Conservation (phyloP, 2,113 vertebrate species). For the Cyphomyrus plagiostoma region DNA sequence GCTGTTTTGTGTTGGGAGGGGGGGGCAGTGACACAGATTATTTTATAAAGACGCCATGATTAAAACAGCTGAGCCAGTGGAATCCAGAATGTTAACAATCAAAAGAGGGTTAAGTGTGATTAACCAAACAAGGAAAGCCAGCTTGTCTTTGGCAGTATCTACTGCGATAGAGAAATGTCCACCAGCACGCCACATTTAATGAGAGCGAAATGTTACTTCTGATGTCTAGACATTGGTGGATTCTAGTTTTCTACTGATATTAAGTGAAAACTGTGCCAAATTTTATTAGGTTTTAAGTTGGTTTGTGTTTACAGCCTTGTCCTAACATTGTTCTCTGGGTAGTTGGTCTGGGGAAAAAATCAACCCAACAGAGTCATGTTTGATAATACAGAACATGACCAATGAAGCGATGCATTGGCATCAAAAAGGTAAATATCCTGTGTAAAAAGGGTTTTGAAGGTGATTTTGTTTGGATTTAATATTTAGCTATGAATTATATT, state of each 20-base stretch:
- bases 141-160: not conserved
- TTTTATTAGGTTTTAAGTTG: not conserved
- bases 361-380: not conserved
- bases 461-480: not conserved
- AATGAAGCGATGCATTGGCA: not conserved
- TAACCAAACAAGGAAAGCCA: not conserved
- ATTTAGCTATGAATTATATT: not conserved
- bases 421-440: not conserved
- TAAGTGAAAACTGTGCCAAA: conserved; percentile 2
- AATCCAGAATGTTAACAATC: not conserved
- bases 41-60: not conserved
- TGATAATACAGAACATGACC: not conserved
- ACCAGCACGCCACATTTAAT: not conserved
- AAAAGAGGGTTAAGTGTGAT: not conserved
- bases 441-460: conserved; percentile 2
- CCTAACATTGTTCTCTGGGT: not conserved
- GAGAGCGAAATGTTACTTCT: not conserved
- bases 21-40: not conserved
- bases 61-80: not conserved
- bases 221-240: not conserved
- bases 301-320: not conserved
- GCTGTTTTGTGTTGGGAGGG: not conserved
- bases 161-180: not conserved
- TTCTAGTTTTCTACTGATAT: not conserved
- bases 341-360: not conserved